A percentile compares a stretch with the other conserved stretches of the same genome.
These are phyloP conservation scores for Mythimna impura DNA, from an alignment of 2,888 invertebrate genomes.

Conservation along the genomic window DNA sequence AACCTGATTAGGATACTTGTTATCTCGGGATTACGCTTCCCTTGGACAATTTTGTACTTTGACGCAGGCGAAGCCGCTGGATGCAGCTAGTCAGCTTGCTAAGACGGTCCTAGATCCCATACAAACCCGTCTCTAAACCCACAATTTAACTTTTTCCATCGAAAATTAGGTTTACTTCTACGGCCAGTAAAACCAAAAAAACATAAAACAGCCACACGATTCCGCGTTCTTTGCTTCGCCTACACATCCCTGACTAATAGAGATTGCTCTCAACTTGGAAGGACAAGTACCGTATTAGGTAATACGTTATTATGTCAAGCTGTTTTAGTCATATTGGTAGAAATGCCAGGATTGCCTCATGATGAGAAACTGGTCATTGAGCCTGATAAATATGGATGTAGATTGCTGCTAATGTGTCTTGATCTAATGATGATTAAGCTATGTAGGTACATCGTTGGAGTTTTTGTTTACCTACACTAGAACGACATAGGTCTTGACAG, in stretches of 20 bases:
- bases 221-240: conserved; percentile 60
- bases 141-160: conserved; percentile 33
- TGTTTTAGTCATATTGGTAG: conserved; percentile 53
- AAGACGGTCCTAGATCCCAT: conserved; percentile 2
- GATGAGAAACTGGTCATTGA: conserved; percentile 42
- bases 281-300: conserved; percentile 57
- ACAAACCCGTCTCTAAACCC: neutral
- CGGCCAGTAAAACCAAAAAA: conserved; percentile 15
- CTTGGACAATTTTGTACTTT: too few relatives aligned
- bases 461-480: conserved; percentile 4
- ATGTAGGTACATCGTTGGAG: neutral
- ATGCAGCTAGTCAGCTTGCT: neutral
- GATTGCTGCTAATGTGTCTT: conserved; percentile 19
- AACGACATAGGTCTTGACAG: too few relatives aligned
- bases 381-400: conserved; percentile 38
- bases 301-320: conserved; percentile 49
- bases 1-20: too few relatives aligned
- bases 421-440: conserved; percentile 43
- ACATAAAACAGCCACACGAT: conserved; percentile 35
- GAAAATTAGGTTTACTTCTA: conserved; percentile 41
- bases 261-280: conserved; percentile 59
- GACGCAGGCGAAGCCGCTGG: too few relatives aligned
- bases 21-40: too few relatives aligned
- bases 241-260: conserved; percentile 62
- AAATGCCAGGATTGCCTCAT: conserved; percentile 60